These are phyloP conservation scores for Deilephila porcellus DNA, from an alignment of 2,888 invertebrate species.

Conservation along the genomic window DNA sequence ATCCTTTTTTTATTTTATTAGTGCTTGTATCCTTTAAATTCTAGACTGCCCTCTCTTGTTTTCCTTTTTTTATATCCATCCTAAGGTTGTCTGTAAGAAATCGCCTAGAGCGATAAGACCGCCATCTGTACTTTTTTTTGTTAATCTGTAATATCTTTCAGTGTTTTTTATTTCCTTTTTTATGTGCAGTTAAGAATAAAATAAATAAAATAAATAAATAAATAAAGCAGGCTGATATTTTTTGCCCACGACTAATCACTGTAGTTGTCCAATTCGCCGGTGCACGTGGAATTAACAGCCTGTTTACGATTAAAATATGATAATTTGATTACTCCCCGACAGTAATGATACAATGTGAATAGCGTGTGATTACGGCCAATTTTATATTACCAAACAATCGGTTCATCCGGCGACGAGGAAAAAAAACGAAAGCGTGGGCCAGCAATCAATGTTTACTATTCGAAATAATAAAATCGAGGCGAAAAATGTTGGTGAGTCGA, in stretches of 20 bases:
- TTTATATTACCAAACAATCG: slow-evolving; percentile 68
- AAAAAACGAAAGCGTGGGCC: slow-evolving; percentile 50
- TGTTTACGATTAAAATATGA: slow-evolving; percentile 53
- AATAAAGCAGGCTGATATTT: slow-evolving; percentile 37
- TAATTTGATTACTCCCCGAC: slow-evolving; percentile 65
- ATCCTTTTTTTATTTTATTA: too few relatives aligned
- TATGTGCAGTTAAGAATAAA: too few relatives aligned
- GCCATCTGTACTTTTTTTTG: too few relatives aligned
- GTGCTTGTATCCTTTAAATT: too few relatives aligned
- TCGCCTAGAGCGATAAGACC: too few relatives aligned
- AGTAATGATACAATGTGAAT: slow-evolving; percentile 59
- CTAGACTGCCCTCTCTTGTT: too few relatives aligned
- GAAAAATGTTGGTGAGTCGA: slow-evolving; percentile 61
- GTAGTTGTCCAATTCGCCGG: slow-evolving; percentile 5
- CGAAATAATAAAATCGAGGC: slow-evolving; percentile 41
- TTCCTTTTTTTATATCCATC: too few relatives aligned
- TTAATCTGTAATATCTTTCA: too few relatives aligned
- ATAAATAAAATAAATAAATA: too few relatives aligned
- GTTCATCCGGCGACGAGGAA: slow-evolving; percentile 51
- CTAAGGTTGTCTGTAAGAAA: too few relatives aligned
- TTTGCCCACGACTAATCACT: slow-evolving; percentile 37
- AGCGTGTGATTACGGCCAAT: slow-evolving; percentile 67
- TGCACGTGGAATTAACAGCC: slow-evolving; percentile 20
- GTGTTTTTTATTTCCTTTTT: too few relatives aligned
- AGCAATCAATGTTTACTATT: slow-evolving; percentile 34